Evolutionary conservation across 2,888 invertebrate species (phyloP).

Genomic region (Mellilla xanthometata): DNA sequence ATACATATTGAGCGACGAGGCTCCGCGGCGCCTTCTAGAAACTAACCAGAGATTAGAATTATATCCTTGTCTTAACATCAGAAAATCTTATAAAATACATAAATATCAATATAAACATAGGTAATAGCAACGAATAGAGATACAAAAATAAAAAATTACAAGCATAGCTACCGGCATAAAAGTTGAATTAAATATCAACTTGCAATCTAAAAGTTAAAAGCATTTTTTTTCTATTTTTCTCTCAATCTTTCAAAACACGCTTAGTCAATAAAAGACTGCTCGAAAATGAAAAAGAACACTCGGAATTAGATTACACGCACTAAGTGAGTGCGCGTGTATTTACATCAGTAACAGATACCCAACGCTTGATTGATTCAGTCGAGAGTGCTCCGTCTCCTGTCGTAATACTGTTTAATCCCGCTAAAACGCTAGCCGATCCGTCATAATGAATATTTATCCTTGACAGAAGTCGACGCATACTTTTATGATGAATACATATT

Average conservation of each 20-base stretch:
- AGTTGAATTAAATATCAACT: neutral
- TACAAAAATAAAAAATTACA: no score
- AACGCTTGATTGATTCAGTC: conserved; percentile 67
- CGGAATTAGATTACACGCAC: conserved; percentile 13
- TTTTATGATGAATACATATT: conserved; percentile 82
- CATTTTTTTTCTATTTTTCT: no score
- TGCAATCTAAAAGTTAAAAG: conserved; percentile 4
- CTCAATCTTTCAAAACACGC: conserved; percentile 2
- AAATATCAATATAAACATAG: no score
- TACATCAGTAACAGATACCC: conserved; percentile 33
- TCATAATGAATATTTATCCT: conserved; percentile 81
- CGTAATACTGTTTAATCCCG: conserved; percentile 78
- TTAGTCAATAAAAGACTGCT: conserved; percentile 2
- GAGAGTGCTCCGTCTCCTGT: conserved; percentile 61
- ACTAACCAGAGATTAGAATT: no score
- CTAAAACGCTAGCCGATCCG: conserved; percentile 79
- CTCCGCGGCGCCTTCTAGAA: conserved; percentile 25
- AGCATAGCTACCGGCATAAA: no score
- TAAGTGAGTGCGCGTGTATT: conserved; percentile 18
- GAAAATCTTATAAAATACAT: no score
- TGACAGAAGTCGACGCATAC: conserved; percentile 75
- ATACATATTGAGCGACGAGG: conserved; percentile 47
- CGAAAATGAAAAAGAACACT: conserved; percentile 12
- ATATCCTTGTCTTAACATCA: no score
- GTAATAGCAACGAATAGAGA: no score